Conservation (phyloP, 2,888 invertebrate species). For the Drosophila nr. perissopoda region DNA sequence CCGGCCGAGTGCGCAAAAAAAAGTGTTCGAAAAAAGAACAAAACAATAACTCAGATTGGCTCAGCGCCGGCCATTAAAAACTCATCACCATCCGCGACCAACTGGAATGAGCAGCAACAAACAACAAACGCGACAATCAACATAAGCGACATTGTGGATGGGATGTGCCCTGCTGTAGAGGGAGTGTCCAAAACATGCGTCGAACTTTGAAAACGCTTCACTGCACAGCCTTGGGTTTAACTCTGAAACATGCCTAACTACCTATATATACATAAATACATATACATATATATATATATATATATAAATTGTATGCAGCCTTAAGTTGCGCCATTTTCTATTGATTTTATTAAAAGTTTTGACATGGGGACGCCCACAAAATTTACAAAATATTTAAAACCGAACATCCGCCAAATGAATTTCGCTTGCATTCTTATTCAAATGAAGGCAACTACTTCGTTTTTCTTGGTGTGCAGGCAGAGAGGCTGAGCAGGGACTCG, state of each 20-base stretch:
- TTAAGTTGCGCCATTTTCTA: slow-evolving; percentile 69
- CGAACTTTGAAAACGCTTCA: slow-evolving; percentile 56
- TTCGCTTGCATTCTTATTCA: slow-evolving; percentile 66
- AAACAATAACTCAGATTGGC: slow-evolving; percentile 73
- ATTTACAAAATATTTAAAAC: slow-evolving; percentile 80
- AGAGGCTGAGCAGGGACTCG: slow-evolving; percentile 22
- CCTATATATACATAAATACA: too few species aligned
- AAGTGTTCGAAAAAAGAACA: slow-evolving; percentile 5
- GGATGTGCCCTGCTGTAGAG: slow-evolving; percentile 50
- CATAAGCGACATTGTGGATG: slow-evolving; percentile 33
- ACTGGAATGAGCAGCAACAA: slow-evolving; percentile 68
- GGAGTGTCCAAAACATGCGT: slow-evolving; percentile 73
- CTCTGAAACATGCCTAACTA: background rate
- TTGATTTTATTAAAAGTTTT: slow-evolving; percentile 56
- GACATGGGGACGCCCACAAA: slow-evolving; percentile 71
- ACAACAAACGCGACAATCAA: slow-evolving; percentile 17
- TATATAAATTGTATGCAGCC: background rate
- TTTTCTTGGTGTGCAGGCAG: slow-evolving; percentile 2
- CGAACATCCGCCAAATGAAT: slow-evolving; percentile 70
- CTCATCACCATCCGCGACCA: slow-evolving; percentile 74
- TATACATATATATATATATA: background rate
- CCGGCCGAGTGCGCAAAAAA: slow-evolving; percentile 8
- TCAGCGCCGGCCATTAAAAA: slow-evolving; percentile 72
- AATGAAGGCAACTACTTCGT: slow-evolving; percentile 32
- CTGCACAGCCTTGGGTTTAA: slow-evolving; percentile 56